A percentile compares a stretch with the other conserved stretches of the same genome.
These are phyloP conservation scores for Salvelinus sp. DNA, from an alignment of 2,113 vertebrate genomes.

Conservation along the genomic window DNA sequence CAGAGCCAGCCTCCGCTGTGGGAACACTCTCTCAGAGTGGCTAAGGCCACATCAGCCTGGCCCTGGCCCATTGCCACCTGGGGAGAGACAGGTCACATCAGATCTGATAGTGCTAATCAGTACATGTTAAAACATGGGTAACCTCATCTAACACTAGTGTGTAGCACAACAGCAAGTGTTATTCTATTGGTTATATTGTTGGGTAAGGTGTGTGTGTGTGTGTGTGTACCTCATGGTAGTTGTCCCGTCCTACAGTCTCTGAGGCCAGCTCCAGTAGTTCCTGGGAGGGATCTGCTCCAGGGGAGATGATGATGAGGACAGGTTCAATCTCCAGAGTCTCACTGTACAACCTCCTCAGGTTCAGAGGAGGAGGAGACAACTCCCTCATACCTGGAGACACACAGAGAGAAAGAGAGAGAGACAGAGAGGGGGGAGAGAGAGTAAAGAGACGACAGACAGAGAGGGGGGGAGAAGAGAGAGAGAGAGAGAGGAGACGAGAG, in stretches of 20 bases:
- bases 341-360: conserved; percentile 85
- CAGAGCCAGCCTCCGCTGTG: conserved; percentile 91
- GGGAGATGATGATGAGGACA: conserved; percentile 93
- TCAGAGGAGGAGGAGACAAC: conserved; percentile 87
- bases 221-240: conserved; percentile 86
- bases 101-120: background rate
- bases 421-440: background rate
- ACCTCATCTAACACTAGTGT: too few relatives aligned
- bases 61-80: conserved; percentile 99
- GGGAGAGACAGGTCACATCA: conserved; percentile 36
- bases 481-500: background rate
- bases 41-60: conserved; percentile 92
- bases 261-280: conserved; percentile 91
- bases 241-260: conserved; percentile 80
- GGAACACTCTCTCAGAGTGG: conserved; percentile 86
- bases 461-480: too few relatives aligned
- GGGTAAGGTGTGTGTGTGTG: background rate
- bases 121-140: too few relatives aligned
- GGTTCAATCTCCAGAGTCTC: conserved; percentile 92
- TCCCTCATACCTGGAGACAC: conserved; percentile 83
- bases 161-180: background rate
- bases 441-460: too few relatives aligned
- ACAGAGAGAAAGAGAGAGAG: background rate
- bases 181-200: background rate
- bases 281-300: conserved; percentile 96